Base-by-base conservation (phyloP, 2,113 vertebrate genomes). In the Puntigrus tetrazona region DNA sequence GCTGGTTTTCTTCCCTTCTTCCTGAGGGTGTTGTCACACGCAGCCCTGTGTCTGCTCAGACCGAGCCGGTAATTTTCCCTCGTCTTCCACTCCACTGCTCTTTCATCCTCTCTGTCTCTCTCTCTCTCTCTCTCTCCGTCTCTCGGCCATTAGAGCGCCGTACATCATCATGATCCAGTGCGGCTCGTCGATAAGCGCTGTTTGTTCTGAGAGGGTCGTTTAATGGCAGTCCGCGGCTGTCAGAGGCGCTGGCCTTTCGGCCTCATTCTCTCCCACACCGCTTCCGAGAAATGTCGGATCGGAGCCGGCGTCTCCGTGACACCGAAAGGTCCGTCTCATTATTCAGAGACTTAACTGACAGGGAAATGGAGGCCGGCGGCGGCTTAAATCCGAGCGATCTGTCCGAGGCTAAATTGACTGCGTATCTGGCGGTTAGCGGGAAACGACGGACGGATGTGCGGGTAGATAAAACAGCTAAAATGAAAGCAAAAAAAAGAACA, bases 161-260 rank as follows among this genome's bases (percentile, higher is more conserved):
- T 61, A 55, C 22, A 78, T 83, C 78, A 22, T 75, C 63, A 13
- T 69, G 65, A 55, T 70, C 27, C 59, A 41, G 41, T 29, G 72
- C 41, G 11, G 72, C 72, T 43, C 41, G 22, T 27, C 3, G 25
- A 22, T 70, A 70, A 82, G 80, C 72, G 80, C 65, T 72, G 80
- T 82, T 36, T 82, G 43, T 16, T 65, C 59, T 7, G 34, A 55
- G 75, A 65, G 20, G 11, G 20, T 18, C 4, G 18, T 43, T 84
- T 89, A 89, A 89, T 69, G 81, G 72, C 59, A 14, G 3, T 72
- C 75, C 34, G 25, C 85, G 76, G 67, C 83, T 79, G 85, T 76
- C 87, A 61, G 78, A 77, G 57, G 52, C 85, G 20, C 22, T 43
- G 67, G 70, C 29, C 20, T 20, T 20, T 38, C 36, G 5, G 25